Percentiles rank a stretch among this genome's conserved stretches.
These are phyloP conservation scores for Tragopan temminckii DNA, from an alignment of 2,797 vertebrate genomes.

Conservation along the genomic window DNA sequence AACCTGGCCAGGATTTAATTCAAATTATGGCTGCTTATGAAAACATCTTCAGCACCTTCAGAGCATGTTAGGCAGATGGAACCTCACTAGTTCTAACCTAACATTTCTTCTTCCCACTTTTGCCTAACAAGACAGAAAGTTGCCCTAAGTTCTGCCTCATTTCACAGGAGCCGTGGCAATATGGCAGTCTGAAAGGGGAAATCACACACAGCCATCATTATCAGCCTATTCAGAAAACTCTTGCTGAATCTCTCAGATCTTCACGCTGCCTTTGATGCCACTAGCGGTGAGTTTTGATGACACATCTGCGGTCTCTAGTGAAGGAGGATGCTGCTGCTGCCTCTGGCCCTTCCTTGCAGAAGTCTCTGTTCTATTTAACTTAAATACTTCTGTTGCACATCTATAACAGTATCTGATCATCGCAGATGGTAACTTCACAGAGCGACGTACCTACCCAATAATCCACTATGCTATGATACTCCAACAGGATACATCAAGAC, in stretches of 20 bases:
- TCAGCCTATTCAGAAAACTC: constrained; percentile 41
- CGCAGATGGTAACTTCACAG: not conserved
- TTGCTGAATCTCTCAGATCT: constrained; percentile 34
- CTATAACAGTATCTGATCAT: not conserved
- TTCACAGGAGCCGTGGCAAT: not conserved
- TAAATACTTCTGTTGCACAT: not conserved
- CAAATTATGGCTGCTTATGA: not conserved
- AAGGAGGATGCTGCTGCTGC: constrained; percentile 12
- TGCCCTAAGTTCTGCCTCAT: not conserved
- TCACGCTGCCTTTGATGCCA: constrained; percentile 43
- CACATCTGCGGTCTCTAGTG: not conserved
- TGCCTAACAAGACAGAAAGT: not conserved
- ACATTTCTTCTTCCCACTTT: not conserved
- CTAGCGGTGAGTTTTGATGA: not conserved
- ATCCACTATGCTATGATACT: not conserved
- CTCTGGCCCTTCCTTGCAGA: not conserved
- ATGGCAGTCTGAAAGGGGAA: constrained; percentile 44
- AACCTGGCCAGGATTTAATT: not conserved
- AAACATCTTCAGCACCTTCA: not conserved
- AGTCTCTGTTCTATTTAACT: constrained; percentile 16
- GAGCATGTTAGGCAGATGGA: not conserved
- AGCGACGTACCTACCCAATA: not conserved
- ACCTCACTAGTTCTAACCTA: not conserved
- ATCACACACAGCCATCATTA: constrained; percentile 17
- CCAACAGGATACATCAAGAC: not conserved